A percentile compares a stretch with the other conserved stretches of the same genome.
Conservation (phyloP, 92 coral and sea anemone species). For the Umimayanthus kanabou region DNA sequence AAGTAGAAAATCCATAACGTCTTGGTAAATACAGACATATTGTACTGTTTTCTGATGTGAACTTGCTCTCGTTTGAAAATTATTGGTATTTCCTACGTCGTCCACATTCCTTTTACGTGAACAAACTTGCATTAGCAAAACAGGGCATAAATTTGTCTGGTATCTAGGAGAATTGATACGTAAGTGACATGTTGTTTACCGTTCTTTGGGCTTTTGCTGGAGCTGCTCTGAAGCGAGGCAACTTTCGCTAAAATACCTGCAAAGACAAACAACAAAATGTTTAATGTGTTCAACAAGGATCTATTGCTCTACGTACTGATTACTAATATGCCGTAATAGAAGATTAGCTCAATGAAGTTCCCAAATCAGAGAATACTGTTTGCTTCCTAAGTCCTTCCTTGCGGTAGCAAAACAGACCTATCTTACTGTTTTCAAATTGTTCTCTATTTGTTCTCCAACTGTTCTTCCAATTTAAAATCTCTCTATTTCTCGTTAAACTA, state of each 20-base stretch:
- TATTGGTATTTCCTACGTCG: too few species aligned
- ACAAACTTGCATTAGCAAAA: neutral
- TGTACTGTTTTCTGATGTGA: neutral
- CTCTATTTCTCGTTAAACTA: too few species aligned
- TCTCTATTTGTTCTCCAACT: too few species aligned
- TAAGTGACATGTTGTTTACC: slow-evolving; percentile 32
- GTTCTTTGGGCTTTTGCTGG: slow-evolving; percentile 68
- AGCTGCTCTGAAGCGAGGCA: slow-evolving; percentile 87
- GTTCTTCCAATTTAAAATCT: too few species aligned
- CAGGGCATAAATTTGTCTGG: neutral
- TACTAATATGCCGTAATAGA: neutral
- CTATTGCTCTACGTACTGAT: neutral
- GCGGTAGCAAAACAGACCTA: too few species aligned
- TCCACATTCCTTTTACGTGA: too few species aligned
- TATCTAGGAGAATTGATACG: neutral
- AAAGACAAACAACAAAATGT: slow-evolving; percentile 23
- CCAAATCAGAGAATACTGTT: too few species aligned
- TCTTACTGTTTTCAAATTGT: too few species aligned
- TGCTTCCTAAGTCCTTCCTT: too few species aligned
- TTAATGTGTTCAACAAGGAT: neutral
- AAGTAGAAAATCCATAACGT: neutral
- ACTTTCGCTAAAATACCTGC: slow-evolving; percentile 92
- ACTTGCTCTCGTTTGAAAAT: neutral
- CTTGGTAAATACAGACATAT: neutral
- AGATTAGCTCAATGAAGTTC: too few species aligned